Evolutionary conservation across 2,797 vertebrate species (phyloP).

Genomic region (Malurus leucopterus): DNA sequence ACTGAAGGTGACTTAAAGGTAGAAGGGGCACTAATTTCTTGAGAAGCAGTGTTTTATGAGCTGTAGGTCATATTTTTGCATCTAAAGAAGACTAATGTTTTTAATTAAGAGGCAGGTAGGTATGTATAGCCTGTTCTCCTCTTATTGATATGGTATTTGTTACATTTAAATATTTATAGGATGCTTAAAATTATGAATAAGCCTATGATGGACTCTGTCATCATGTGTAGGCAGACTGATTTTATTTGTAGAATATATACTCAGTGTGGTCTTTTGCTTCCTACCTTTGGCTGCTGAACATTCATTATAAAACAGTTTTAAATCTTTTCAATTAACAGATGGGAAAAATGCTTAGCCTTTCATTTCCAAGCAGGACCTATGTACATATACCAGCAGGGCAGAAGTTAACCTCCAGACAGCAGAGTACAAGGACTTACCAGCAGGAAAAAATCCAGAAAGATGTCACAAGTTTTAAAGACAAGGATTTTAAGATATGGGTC

Average conservation of each 20-base stretch:
- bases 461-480: not conserved
- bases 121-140: not conserved
- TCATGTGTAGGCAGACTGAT: not conserved
- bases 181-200: not conserved
- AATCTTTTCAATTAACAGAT: not conserved
- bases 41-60: not conserved
- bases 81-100: not conserved
- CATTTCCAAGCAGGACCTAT: not conserved
- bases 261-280: not conserved
- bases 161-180: not conserved
- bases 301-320: not conserved
- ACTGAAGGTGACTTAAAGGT: not conserved
- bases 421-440: not conserved
- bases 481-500: not conserved
- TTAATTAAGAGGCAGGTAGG: not conserved
- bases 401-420: not conserved
- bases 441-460: not conserved
- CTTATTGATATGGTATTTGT: not conserved
- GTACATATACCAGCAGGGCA: not conserved
- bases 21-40: not conserved
- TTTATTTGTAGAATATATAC: not conserved
- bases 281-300: not conserved
- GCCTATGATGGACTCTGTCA: not conserved
- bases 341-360: not conserved
- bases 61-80: not conserved